Evolutionary conservation across 2,113 vertebrate genomes (phyloP).

Genomic region (cattle (Bos taurus)): DNA sequence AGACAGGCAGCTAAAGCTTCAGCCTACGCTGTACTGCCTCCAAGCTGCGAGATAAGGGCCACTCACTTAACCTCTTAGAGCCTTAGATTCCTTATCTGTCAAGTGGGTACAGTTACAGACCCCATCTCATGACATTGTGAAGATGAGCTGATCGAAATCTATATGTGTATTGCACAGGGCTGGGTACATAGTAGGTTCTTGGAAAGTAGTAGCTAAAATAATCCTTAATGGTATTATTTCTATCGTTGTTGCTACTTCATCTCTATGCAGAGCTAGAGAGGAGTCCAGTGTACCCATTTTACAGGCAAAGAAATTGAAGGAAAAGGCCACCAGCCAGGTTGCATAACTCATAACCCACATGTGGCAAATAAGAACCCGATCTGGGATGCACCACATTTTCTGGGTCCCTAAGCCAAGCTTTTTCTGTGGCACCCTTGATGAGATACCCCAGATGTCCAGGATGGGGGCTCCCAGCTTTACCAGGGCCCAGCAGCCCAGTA

Average conservation of each 20-base stretch:
- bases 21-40: background rate
- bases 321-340: background rate
- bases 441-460: background rate
- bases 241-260: background rate
- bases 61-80: background rate
- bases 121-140: background rate
- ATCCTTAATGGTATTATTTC: background rate
- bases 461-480: background rate
- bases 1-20: background rate
- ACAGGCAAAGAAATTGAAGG: background rate
- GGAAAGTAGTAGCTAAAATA: background rate
- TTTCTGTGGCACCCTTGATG: rapidly evolving
- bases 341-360: background rate
- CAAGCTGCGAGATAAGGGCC: background rate
- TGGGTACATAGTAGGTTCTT: background rate
- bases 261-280: background rate
- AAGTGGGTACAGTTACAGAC: background rate
- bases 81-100: background rate
- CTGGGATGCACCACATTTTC: background rate
- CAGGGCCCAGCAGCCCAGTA: background rate
- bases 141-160: background rate
- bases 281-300: background rate
- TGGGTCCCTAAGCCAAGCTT: no score
- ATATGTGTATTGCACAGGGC: background rate
- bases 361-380: background rate